A percentile compares a stretch with the other conserved stretches of the same genome.
Conservation (phyloP, 2,113 vertebrate genomes). For the Macquaria australasica region DNA sequence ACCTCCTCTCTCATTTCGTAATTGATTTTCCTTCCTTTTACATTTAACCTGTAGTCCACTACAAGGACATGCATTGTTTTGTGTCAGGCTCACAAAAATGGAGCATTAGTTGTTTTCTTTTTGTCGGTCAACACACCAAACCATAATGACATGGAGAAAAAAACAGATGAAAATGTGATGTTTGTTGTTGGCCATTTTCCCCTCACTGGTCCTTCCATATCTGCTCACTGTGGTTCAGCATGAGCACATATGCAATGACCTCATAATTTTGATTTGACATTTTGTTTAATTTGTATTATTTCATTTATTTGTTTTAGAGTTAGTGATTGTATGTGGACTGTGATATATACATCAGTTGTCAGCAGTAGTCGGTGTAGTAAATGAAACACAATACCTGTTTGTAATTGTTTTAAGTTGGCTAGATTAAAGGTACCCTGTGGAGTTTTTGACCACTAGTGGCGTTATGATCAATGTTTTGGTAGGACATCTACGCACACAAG, state of each 20-base stretch:
- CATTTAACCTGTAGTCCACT: constrained; percentile 29
- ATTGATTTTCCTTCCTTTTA: constrained; percentile 36
- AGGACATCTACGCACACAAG: too few species aligned
- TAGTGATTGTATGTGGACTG: constrained; percentile 42
- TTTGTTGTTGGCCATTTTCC: constrained; percentile 48
- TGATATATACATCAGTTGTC: background rate
- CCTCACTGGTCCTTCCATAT: constrained; percentile 63
- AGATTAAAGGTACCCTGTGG: constrained; percentile 53
- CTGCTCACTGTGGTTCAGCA: constrained; percentile 33
- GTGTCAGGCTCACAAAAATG: constrained; percentile 33
- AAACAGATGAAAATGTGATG: constrained; percentile 10
- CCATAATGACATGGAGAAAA: background rate
- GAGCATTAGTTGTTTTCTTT: constrained; percentile 30
- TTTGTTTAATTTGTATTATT: constrained; percentile 51
- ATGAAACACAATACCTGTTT: background rate
- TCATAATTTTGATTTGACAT: constrained; percentile 47
- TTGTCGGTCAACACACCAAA: constrained; percentile 46
- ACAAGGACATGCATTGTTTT: constrained; percentile 42
- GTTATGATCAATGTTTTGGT: background rate
- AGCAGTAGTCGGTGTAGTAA: constrained; percentile 13
- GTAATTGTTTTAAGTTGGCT: background rate
- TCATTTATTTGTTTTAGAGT: constrained; percentile 48
- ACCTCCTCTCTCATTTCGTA: constrained; percentile 35
- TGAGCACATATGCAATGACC: constrained; percentile 65
- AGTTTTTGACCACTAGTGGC: background rate